These are phyloP conservation scores for Wiebesia pumilae DNA, from an alignment of 1,140 invertebrate genomes.

Conservation along the genomic window DNA sequence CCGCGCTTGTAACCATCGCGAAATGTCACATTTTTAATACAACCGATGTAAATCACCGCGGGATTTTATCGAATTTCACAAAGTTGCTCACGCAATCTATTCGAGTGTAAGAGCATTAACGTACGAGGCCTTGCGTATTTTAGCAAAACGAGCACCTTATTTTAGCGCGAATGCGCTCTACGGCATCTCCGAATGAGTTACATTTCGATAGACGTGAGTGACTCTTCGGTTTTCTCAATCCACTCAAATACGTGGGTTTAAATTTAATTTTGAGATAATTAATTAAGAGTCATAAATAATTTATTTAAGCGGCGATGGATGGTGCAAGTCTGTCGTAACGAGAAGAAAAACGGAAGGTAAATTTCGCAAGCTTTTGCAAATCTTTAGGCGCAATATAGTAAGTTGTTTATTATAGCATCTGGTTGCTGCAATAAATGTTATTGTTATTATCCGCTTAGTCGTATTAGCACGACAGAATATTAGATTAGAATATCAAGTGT, in stretches of 20 bases:
- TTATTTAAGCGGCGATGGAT: not conserved
- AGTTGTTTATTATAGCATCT: too few species aligned
- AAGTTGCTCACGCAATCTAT: not conserved
- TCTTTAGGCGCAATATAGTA: not conserved
- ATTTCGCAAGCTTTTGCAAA: not conserved
- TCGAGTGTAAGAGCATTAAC: not conserved
- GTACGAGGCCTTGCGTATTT: not conserved
- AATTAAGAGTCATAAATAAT: not conserved
- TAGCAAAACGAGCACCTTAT: not conserved
- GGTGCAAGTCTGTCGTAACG: not conserved
- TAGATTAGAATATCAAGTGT: too few species aligned
- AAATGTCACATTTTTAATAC: constrained; percentile 8
- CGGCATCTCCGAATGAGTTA: not conserved
- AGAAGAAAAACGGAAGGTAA: not conserved
- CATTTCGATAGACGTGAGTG: not conserved
- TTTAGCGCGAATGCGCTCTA: not conserved
- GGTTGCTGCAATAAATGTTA: too few species aligned
- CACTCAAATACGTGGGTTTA: not conserved
- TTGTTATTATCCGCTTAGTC: too few species aligned
- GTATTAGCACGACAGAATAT: too few species aligned
- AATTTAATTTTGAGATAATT: not conserved
- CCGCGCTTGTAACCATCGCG: not conserved
- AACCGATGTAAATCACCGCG: constrained; percentile 8
- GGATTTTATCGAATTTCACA: not conserved
- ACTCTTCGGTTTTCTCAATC: not conserved